Evolutionary conservation across 2,797 vertebrate genomes (phyloP).

Genomic region (Pantherophis vulpinus): DNA sequence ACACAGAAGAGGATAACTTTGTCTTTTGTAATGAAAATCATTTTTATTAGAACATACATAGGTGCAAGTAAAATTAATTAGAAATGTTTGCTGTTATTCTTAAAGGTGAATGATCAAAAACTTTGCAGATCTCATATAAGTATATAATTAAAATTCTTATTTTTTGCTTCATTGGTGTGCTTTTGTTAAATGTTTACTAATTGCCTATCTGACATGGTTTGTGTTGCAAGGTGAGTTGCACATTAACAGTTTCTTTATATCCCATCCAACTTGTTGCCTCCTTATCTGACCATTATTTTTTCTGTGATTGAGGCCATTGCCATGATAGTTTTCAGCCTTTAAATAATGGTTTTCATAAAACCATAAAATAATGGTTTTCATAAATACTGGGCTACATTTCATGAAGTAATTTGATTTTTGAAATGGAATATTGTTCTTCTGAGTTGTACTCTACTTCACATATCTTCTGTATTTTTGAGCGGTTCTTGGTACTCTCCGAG

Average conservation of each 20-base stretch:
- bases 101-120: not conserved
- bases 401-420: not conserved
- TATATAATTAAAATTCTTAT: not conserved
- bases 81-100: not conserved
- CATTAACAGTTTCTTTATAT: not conserved
- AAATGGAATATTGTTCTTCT: not conserved
- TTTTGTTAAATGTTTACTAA: not conserved
- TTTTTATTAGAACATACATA: not conserved
- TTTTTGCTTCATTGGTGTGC: not conserved
- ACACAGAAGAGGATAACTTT: not conserved
- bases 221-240: not conserved
- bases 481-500: not conserved
- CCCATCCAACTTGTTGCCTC: not conserved
- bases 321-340: not conserved
- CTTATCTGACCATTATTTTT: not conserved
- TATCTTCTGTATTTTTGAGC: not conserved
- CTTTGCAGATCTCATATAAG: not conserved
- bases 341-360: not conserved
- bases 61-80: not conserved
- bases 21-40: not conserved
- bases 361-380: not conserved
- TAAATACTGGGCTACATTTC: not conserved
- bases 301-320: not conserved
- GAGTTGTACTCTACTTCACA: not conserved
- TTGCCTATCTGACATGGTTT: not conserved